Base-by-base conservation (phyloP, 2,797 vertebrate species). In the Craterocephalus amniculus region DNA sequence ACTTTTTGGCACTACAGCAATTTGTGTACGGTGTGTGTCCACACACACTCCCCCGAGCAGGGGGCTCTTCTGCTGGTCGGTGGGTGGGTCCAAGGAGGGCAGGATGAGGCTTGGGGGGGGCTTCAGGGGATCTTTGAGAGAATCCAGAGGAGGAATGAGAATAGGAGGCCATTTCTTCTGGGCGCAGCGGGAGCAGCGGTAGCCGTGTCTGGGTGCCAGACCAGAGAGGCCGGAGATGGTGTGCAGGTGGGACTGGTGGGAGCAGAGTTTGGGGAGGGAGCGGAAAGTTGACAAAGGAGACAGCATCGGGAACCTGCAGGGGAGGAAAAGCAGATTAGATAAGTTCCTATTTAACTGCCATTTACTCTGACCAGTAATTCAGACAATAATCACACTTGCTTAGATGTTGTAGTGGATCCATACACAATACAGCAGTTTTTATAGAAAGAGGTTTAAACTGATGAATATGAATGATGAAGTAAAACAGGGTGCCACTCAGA, bases 81-180 rank as follows among this genome's bases (percentile, higher is more conserved):
- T 36, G 0, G 92, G 63, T 0, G 71, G 36, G 0, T 93, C 76
- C 94, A 97, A 49, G 86, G 94, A 81, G 88, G 92, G 45, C 93
- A 97, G 3, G 63, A 86, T 80, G 64, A 91, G 74, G 61, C 70
- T 63, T 60, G 84, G 82, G 0, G 86, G 84, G 4, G 77, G 75
- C 88, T 91, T 93, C 66, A 92, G 77, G 1, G 90, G 88, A 40
- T 91, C 91, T 72, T 78, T 90, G 38, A 92, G 48, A 64, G 87
- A 75, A 5, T 90, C 90, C 70, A 91, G 63, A 4, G 89, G 89
- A 20, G 90, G 91, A 0, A 95, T 91, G 57, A 95, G 91, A 56
- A 95, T 65, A 7, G 96, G 85, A 0, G 97, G 97, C 98, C 98
- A 99, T 74, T 98, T 98, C 79, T 88, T 97, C 81, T 98, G 97